Conservation (phyloP, 64 coral and sea anemone species). For the Pachyseris speciosa region DNA sequence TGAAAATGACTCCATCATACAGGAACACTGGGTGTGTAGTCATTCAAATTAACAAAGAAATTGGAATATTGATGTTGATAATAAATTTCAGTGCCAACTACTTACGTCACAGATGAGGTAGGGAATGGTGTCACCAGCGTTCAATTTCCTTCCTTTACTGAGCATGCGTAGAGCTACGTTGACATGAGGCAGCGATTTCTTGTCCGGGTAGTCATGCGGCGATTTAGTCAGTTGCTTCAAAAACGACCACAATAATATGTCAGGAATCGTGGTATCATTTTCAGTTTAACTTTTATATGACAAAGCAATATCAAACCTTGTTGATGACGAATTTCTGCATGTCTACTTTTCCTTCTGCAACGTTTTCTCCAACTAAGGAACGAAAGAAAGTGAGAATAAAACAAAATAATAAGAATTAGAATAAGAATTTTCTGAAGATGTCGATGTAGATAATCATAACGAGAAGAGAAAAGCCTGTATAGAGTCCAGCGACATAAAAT, state of each 20-base stretch:
- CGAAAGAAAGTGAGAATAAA: neutral
- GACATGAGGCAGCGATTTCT: constrained; percentile 97
- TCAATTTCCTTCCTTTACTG: constrained; percentile 93
- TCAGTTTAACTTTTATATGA: neutral
- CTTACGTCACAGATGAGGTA: constrained; percentile 99
- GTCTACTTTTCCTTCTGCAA: constrained; percentile 76
- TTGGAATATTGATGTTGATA: neutral
- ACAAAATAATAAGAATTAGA: too few relatives aligned
- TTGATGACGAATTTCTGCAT: constrained; percentile 93
- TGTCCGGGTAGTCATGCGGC: constrained; percentile 97
- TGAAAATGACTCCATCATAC: too few relatives aligned
- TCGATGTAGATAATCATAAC: too few relatives aligned
- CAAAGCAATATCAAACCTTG: constrained; percentile 68
- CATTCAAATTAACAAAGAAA: too few relatives aligned
- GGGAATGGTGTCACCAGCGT: constrained; percentile 94
- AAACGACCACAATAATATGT: neutral
- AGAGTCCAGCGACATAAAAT: too few relatives aligned
- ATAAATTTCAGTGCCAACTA: neutral
- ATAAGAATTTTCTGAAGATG: too few relatives aligned
- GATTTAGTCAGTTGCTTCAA: constrained; percentile 98
- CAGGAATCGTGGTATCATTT: neutral
- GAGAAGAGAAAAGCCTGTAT: neutral
- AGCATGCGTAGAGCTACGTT: constrained; percentile 96
- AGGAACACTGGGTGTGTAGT: too few relatives aligned
- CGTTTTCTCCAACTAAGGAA: constrained; percentile 86